Percentiles rank a stretch among this genome's conserved stretches.
Conservation (phyloP, 2,797 vertebrate species). For the Anas bernieri region DNA sequence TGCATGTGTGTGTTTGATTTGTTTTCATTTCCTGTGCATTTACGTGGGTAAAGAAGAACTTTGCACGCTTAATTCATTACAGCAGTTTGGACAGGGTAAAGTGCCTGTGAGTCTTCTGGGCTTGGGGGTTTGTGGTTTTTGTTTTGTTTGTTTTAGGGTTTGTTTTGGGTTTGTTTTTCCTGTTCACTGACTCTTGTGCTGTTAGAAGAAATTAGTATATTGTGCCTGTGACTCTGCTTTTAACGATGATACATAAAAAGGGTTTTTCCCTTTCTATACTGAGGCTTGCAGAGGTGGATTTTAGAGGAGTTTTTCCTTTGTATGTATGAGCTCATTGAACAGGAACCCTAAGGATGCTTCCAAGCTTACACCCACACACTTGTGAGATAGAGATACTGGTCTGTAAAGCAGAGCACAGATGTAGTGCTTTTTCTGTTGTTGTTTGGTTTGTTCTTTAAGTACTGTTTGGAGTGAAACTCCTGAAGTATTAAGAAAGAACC, state of each 20-base stretch:
- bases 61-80: neutral
- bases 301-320: neutral
- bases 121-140: neutral
- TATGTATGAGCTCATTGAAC: neutral
- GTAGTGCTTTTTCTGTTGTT: neutral
- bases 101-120: neutral
- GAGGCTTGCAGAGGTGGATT: neutral
- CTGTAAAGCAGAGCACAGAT: neutral
- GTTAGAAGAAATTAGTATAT: neutral
- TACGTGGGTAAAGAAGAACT: neutral
- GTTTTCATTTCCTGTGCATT: neutral
- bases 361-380: too few relatives aligned
- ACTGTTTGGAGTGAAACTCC: neutral
- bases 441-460: neutral
- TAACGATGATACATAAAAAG: neutral
- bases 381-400: rapidly evolving
- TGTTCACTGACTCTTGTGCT: neutral
- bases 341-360: neutral
- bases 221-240: neutral
- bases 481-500: neutral
- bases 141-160: neutral
- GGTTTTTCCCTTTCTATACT: neutral
- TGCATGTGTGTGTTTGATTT: too few relatives aligned
- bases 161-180: neutral
- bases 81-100: neutral